Evolutionary conservation across 1,140 invertebrate species (phyloP).

Genomic region (Colletes gigas): DNA sequence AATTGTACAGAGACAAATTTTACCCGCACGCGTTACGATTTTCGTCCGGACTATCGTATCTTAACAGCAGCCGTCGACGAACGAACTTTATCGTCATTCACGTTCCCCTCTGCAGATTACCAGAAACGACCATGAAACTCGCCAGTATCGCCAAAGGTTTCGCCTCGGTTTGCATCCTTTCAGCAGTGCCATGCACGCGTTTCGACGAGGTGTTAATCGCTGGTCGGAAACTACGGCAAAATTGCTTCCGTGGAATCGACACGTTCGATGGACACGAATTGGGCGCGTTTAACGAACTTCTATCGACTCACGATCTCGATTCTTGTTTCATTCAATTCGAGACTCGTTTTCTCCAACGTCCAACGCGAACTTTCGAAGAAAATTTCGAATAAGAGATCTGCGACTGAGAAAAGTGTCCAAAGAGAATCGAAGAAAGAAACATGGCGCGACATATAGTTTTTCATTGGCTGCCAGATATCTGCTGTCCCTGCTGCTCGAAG

Average conservation of each 20-base stretch:
- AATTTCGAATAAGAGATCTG: too few species aligned
- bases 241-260: neutral
- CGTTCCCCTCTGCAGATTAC: constrained; percentile 56
- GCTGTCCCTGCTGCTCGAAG: constrained; percentile 45
- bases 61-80: too few species aligned
- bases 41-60: too few species aligned
- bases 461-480: constrained; percentile 55
- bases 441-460: constrained; percentile 47
- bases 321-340: too few species aligned
- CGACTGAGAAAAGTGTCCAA: too few species aligned
- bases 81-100: constrained; percentile 51
- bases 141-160: constrained; percentile 50
- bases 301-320: too few species aligned
- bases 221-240: neutral
- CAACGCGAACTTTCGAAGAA: too few species aligned
- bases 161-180: neutral
- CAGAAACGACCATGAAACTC: constrained; percentile 29
- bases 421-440: constrained; percentile 7
- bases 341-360: too few species aligned
- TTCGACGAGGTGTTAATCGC: neutral
- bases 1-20: too few species aligned
- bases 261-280: neutral
- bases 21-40: neutral
- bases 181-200: neutral
- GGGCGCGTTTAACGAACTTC: neutral